Evolutionary conservation across 2,113 vertebrate species (phyloP).

Genomic region (Pheucticus melanocephalus): DNA sequence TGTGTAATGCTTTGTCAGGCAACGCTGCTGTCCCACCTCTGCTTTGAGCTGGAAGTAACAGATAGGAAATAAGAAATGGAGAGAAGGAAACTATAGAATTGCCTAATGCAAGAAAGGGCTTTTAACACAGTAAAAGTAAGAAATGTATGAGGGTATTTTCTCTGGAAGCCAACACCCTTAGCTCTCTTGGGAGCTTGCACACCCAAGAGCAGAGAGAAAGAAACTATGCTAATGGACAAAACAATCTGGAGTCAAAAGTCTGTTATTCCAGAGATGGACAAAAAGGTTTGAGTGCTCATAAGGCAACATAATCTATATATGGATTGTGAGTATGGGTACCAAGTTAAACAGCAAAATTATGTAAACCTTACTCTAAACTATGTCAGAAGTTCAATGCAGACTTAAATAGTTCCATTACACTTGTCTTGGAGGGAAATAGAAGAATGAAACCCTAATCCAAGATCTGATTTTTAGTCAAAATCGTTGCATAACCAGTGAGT

Average conservation of each 20-base stretch:
- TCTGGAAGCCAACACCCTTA: neutral
- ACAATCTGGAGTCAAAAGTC: neutral
- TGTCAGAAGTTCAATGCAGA: neutral
- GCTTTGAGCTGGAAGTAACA: neutral
- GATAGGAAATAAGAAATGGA: neutral
- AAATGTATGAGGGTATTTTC: neutral
- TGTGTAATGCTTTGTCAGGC: neutral
- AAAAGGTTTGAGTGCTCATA: neutral
- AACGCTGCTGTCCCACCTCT: neutral
- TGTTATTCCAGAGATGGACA: neutral
- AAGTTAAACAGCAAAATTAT: neutral
- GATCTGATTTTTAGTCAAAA: neutral
- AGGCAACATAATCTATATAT: neutral
- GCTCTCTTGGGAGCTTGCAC: neutral
- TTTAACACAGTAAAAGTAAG: neutral
- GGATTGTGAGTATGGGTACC: neutral
- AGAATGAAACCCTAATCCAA: neutral
- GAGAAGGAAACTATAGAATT: neutral
- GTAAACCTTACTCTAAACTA: neutral
- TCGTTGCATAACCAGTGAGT: neutral
- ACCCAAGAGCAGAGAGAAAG: neutral
- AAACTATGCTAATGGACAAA: neutral
- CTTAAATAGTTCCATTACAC: neutral
- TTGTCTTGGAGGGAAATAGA: neutral
- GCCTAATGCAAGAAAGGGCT: neutral